Percentiles rank a stretch among this genome's conserved stretches.
phyloP scores from a whole-genome alignment of 2,113 vertebrate species.

The Thunnus maccoyii region DNA sequence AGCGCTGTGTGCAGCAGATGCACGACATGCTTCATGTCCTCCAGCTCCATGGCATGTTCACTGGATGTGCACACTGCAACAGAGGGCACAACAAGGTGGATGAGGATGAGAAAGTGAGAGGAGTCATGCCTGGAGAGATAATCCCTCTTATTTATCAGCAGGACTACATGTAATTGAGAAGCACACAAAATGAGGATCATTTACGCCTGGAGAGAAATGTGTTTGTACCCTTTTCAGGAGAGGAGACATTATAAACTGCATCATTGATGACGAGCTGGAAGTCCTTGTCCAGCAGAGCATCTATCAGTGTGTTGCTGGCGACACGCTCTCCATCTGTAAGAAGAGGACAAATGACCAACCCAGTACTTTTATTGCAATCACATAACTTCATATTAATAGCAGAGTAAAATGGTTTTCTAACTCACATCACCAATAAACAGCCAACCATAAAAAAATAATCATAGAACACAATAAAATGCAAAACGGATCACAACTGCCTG shows the following conservation, averaged over 20 bases:
- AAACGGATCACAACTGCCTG: too few relatives aligned
- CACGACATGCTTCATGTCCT: slow-evolving; percentile 88
- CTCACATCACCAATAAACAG: background rate
- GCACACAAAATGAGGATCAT: background rate
- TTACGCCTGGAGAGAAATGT: background rate
- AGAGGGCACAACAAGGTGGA: background rate
- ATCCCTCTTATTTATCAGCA: background rate
- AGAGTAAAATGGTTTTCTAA: background rate
- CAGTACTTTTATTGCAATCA: background rate
- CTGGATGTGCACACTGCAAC: slow-evolving; percentile 77
- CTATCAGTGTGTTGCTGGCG: slow-evolving; percentile 86
- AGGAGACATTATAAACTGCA: slow-evolving; percentile 79
- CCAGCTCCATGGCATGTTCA: slow-evolving; percentile 79
- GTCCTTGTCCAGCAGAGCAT: slow-evolving; percentile 87
- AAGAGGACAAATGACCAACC: background rate
- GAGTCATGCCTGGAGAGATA: background rate
- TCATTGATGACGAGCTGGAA: slow-evolving; percentile 91
- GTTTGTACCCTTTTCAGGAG: slow-evolving; percentile 87
- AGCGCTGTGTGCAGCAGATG: slow-evolving; percentile 90
- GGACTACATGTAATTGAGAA: background rate
- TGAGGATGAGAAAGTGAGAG: background rate
- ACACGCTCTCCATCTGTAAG: slow-evolving; percentile 88
- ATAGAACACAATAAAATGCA: background rate
- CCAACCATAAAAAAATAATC: background rate
- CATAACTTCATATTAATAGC: background rate